A percentile compares a stretch with the other conserved stretches of the same genome.
Evolutionary conservation across 2,888 invertebrate species (phyloP).

Genomic region (Podotricha telesiphe): DNA sequence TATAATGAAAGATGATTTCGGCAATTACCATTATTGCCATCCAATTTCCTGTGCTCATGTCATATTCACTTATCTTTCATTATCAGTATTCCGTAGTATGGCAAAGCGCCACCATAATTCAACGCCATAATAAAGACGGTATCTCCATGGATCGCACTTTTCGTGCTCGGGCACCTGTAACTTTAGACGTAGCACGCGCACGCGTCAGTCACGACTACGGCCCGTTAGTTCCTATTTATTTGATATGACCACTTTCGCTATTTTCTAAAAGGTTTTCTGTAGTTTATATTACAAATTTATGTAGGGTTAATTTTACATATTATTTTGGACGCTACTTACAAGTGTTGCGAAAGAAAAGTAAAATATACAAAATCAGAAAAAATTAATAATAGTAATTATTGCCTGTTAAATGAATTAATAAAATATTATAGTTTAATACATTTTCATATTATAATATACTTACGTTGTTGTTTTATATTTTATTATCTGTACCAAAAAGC

Average conservation of each 20-base stretch:
- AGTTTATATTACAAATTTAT: conserved; percentile 6
- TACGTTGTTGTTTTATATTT: too few relatives aligned
- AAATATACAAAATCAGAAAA: neutral
- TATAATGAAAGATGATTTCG: conserved; percentile 21
- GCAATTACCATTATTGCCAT: conserved; percentile 24
- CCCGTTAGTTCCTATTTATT: conserved; percentile 51
- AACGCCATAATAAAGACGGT: conserved; percentile 51
- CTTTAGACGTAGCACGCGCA: conserved; percentile 57
- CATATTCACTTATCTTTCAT: conserved; percentile 33
- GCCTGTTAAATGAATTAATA: too few relatives aligned
- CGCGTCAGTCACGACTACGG: conserved; percentile 57
- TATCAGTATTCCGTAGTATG: conserved; percentile 20
- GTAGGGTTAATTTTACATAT: too few relatives aligned
- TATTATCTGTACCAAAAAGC: too few relatives aligned
- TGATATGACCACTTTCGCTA: conserved; percentile 48
- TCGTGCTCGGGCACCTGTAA: conserved; percentile 63
- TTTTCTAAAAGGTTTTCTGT: conserved; percentile 9
- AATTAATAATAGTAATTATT: too few relatives aligned
- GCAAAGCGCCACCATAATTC: conserved; percentile 35
- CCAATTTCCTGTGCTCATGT: conserved; percentile 28
- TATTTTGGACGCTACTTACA: too few relatives aligned
- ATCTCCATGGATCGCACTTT: conserved; percentile 57
- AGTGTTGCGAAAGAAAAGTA: too few relatives aligned
- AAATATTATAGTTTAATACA: too few relatives aligned
- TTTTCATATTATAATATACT: too few relatives aligned